These are phyloP conservation scores for Serrognathus titanus DNA, from an alignment of 2,888 invertebrate genomes.

Conservation along the genomic window DNA sequence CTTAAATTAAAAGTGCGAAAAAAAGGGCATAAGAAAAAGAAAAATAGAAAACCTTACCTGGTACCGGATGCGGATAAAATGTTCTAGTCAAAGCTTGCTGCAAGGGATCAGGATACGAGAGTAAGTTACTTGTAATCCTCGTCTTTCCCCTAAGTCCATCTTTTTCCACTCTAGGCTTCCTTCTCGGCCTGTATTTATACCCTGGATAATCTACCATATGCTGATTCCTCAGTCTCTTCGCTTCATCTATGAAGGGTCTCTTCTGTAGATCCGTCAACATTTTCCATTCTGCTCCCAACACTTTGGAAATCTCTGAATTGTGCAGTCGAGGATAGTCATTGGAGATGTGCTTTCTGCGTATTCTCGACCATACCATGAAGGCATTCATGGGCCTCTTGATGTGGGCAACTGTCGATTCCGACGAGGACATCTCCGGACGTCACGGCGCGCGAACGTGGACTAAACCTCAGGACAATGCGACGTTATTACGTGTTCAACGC, in stretches of 20 bases:
- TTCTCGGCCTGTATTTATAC: conserved; percentile 46
- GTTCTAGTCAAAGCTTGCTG: conserved; percentile 5
- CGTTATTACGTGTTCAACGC: conserved; percentile 40
- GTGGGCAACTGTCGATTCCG: conserved; percentile 47
- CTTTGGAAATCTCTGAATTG: conserved; percentile 77
- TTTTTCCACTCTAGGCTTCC: conserved; percentile 39
- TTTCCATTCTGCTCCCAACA: conserved; percentile 84
- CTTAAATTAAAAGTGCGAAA: too few relatives aligned
- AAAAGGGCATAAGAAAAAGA: too few relatives aligned
- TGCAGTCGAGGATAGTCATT: conserved; percentile 77
- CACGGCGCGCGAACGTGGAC: conserved; percentile 29
- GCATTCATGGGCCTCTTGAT: conserved; percentile 95
- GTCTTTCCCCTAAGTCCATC: conserved; percentile 16
- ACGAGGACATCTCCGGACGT: conserved; percentile 9
- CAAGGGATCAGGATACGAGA: conserved; percentile 4
- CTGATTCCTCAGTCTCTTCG: conserved; percentile 56
- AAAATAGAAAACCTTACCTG: background rate
- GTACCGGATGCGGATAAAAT: conserved; percentile 6
- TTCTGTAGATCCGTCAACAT: conserved; percentile 73
- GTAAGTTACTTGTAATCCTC: conserved; percentile 8
- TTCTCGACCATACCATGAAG: conserved; percentile 83
- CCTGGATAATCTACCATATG: conserved; percentile 49
- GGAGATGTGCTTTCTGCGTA: conserved; percentile 78
- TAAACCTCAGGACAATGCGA: conserved; percentile 22
- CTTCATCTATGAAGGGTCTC: conserved; percentile 85